Base-by-base conservation (phyloP, 2,888 invertebrate genomes). In the Ernsta delagoae region DNA sequence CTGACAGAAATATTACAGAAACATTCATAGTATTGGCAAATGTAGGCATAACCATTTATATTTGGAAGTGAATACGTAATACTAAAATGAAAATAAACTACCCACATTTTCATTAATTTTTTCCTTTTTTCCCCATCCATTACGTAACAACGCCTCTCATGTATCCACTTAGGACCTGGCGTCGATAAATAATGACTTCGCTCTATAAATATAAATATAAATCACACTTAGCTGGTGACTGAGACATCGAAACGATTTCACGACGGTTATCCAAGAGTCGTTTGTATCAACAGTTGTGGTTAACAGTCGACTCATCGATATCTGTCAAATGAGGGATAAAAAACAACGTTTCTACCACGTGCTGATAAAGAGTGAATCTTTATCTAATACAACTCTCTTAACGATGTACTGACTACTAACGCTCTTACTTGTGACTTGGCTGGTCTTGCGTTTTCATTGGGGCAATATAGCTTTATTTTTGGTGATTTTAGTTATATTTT, bases 201-300 rank as follows among this genome's bases (percentile, higher is more conserved):
- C 70, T 48, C 31, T 59, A 59, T 68, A 68, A 68, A 68, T 71
- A 85, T 80, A 82, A 80, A 81, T 78, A 85, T 86, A 87, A 84
- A 87, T 87, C 85, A 83, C 82, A 82, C 75, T 82, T 79, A 79
- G 71, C 74, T 77, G 73, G 76, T 81, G 82, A 87, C 83, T 82
- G 83, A 79, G 84, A 89, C 89, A 90, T 80, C 83, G 83, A 88
- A 90, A 88, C 79, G 80, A 82, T 89, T 88, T 90, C 82, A 86
- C 82, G 79, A 78, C 76, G 78, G 78, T 72, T 76, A 79, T 76
- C 78, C 77, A 79, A 76, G 77, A 77, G 77, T 71, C 36, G 67
- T 24, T 39, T 9, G 68, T 50, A 41, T 24, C 36, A 53, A 63
- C 68, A 68, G 63, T 69, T 59, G 59, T 63, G 63, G 41, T 39